Evolutionary conservation across 2,888 invertebrate genomes (phyloP).

Genomic region (Drosophila acutilabella): DNA sequence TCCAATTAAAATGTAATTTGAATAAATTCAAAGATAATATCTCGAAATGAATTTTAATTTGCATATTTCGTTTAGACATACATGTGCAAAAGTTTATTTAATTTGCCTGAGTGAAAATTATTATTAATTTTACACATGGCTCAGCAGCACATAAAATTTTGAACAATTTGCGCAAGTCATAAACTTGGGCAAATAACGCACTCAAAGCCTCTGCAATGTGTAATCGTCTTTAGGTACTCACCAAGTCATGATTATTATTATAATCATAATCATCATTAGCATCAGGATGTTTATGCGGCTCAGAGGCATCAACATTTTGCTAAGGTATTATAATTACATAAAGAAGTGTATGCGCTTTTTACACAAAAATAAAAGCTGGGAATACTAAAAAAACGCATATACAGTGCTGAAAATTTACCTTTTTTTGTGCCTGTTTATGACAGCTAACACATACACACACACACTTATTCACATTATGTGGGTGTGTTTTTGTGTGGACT

Average conservation of each 20-base stretch:
- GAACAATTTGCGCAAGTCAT: conserved; percentile 62
- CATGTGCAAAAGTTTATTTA: conserved; percentile 42
- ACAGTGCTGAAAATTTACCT: conserved; percentile 52
- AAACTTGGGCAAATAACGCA: conserved; percentile 65
- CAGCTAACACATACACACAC: conserved; percentile 46
- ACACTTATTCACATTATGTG: neutral
- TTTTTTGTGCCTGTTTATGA: conserved; percentile 70
- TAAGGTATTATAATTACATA: conserved; percentile 72
- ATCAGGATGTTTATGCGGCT: conserved; percentile 28
- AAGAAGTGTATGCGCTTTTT: conserved; percentile 65
- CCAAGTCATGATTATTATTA: conserved; percentile 38
- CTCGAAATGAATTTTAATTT: conserved; percentile 15
- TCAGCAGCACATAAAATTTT: conserved; percentile 58
- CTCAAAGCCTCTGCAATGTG: conserved; percentile 42
- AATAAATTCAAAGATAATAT: conserved; percentile 6
- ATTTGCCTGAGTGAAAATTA: conserved; percentile 68
- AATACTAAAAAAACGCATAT: conserved; percentile 58
- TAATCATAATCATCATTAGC: conserved; percentile 13
- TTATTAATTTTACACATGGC: conserved; percentile 72
- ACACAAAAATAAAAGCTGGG: conserved; percentile 56
- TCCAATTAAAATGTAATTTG: conserved; percentile 1
- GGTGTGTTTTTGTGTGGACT: conserved; percentile 23
- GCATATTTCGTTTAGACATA: conserved; percentile 23
- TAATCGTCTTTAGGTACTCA: conserved; percentile 33
- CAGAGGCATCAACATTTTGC: conserved; percentile 58